These are phyloP conservation scores for Cassiopea xamachana DNA, from an alignment of 30 jellyfish, hydroid and myxozoan genomes.

Conservation along the genomic window DNA sequence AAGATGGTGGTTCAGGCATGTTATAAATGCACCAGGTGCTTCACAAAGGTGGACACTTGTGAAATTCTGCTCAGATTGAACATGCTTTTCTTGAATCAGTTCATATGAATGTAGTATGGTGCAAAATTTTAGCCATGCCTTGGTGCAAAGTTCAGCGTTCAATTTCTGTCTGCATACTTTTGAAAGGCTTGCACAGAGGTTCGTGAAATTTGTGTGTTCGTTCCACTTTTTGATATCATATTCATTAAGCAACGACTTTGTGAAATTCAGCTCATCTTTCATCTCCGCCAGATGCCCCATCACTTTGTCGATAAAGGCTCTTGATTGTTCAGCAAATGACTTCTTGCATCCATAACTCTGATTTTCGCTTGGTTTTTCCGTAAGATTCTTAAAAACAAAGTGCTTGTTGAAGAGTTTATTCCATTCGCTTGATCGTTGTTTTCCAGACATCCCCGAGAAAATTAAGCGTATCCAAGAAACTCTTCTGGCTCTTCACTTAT, in stretches of 20 bases:
- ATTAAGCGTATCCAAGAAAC: too few relatives aligned
- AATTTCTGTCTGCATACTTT: slow-evolving; percentile 32
- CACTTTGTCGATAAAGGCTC: neutral
- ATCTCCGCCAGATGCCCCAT: slow-evolving; percentile 4
- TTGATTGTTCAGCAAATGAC: neutral
- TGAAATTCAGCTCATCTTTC: slow-evolving; percentile 74
- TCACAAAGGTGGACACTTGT: slow-evolving; percentile 94
- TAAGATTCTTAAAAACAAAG: slow-evolving; percentile 18
- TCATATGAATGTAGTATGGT: slow-evolving; percentile 79
- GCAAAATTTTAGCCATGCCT: slow-evolving; percentile 98
- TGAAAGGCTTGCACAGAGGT: slow-evolving; percentile 68
- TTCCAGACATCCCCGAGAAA: neutral
- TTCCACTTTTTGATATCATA: slow-evolving; percentile 87
- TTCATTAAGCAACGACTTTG: slow-evolving; percentile 80
- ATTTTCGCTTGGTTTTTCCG: neutral
- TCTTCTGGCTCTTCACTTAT: too few relatives aligned
- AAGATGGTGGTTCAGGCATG: slow-evolving; percentile 91
- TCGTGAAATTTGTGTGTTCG: slow-evolving; percentile 76
- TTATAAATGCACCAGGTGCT: slow-evolving; percentile 99
- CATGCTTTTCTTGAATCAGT: slow-evolving; percentile 11
- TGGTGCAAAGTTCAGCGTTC: slow-evolving; percentile 94
- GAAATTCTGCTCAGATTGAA: neutral
- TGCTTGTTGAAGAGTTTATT: slow-evolving; percentile 42
- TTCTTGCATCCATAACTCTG: neutral
- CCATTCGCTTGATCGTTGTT: slow-evolving; percentile 31